A percentile compares a stretch with the other conserved stretches of the same genome.
These are phyloP conservation scores for Temnothorax rugatulus DNA, from an alignment of 2,888 invertebrate species.

Conservation along the genomic window DNA sequence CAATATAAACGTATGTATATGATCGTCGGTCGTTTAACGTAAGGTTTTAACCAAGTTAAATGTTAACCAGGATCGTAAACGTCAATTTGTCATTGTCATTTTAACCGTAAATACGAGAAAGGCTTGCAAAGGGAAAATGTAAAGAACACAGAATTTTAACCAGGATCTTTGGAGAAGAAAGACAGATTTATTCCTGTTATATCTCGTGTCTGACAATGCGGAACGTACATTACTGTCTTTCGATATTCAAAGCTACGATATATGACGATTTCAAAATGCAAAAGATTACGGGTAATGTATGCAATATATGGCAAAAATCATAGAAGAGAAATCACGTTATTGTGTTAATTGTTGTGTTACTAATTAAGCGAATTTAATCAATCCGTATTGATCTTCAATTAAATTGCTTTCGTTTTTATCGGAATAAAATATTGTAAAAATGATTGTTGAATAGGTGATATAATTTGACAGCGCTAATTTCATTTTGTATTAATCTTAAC, in stretches of 20 bases:
- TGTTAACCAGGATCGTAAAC: constrained; percentile 65
- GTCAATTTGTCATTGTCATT: constrained; percentile 75
- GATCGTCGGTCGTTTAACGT: constrained; percentile 59
- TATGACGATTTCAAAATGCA: neutral
- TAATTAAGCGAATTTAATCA: constrained; percentile 15
- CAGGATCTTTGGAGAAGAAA: neutral
- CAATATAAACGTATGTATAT: constrained; percentile 60
- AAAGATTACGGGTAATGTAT: constrained; percentile 15
- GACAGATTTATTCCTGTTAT: constrained; percentile 25
- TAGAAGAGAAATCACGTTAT: neutral
- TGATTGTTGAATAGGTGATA: constrained; percentile 9
- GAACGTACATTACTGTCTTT: constrained; percentile 18
- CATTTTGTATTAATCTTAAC: constrained; percentile 16
- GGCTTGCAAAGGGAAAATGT: constrained; percentile 8
- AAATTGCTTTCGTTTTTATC: constrained; percentile 4
- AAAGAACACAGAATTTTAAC: constrained; percentile 24
- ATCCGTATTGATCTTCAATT: constrained; percentile 9
- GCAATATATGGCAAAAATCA: neutral
- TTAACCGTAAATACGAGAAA: constrained; percentile 28
- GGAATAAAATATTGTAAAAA: constrained; percentile 25
- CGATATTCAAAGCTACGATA: neutral
- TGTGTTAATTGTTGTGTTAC: neutral
- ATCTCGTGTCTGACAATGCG: neutral
- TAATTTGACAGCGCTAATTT: constrained; percentile 4
- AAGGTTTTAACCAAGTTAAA: constrained; percentile 49